These are phyloP conservation scores for Anolis carolinensis DNA, from an alignment of 2,113 vertebrate species.

Conservation along the genomic window DNA sequence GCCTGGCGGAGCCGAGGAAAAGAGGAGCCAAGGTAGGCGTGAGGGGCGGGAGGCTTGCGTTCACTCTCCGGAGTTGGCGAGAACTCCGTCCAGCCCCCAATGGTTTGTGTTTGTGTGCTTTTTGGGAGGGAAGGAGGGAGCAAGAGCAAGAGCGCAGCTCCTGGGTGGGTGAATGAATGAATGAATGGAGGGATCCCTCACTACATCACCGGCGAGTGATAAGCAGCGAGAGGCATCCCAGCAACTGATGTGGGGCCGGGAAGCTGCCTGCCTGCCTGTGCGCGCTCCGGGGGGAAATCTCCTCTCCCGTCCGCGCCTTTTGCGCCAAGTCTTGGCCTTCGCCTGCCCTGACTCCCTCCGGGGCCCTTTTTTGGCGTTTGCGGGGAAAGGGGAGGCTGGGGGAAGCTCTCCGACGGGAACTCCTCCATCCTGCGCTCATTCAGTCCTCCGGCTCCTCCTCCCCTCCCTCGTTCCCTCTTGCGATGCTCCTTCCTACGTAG, in stretches of 20 bases:
- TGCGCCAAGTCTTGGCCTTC: slow-evolving; percentile 44
- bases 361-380: slow-evolving; percentile 18
- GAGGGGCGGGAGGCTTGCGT: slow-evolving; percentile 5
- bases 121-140: background rate
- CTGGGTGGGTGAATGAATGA: slow-evolving; percentile 8
- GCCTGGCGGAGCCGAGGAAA: slow-evolving; percentile 46
- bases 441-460: slow-evolving; percentile 60
- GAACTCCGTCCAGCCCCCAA: slow-evolving; percentile 60
- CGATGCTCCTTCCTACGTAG: slow-evolving; percentile 69
- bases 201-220: background rate
- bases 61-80: slow-evolving; percentile 68
- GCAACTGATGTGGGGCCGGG: no score
- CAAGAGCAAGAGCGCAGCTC: background rate
- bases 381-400: no score
- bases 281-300: background rate
- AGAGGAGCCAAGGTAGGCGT: slow-evolving; percentile 54
- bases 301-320: no score
- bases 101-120: no score
- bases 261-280: no score
- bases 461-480: slow-evolving; percentile 38
- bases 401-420: slow-evolving; percentile 18
- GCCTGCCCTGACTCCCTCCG: slow-evolving; percentile 66
- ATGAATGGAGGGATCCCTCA: background rate
- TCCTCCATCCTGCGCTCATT: slow-evolving; percentile 65
- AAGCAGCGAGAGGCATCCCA: background rate